phyloP scores from a whole-genome alignment of 1,140 invertebrate species.

The Drosophila bifasciata region DNA sequence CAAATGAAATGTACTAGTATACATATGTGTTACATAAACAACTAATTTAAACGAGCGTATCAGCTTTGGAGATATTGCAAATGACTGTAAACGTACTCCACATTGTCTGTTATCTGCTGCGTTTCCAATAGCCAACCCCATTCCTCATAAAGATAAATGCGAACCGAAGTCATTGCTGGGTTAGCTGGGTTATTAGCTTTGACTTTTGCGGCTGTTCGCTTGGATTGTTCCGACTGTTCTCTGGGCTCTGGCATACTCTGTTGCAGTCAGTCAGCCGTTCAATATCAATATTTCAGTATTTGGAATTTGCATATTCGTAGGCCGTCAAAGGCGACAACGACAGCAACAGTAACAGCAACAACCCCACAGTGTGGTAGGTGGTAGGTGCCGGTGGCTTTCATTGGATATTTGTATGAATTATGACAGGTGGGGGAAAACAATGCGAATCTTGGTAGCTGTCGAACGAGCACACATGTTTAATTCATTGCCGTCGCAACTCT shows the following conservation, averaged over 20 bases:
- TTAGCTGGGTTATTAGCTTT: slow-evolving; percentile 70
- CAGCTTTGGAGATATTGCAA: slow-evolving; percentile 43
- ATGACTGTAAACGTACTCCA: slow-evolving; percentile 29
- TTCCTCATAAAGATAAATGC: slow-evolving; percentile 79
- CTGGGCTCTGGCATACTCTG: slow-evolving; percentile 50
- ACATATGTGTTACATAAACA: slow-evolving; percentile 65
- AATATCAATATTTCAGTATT: slow-evolving; percentile 62
- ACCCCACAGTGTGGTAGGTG: slow-evolving; percentile 8
- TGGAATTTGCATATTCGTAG: slow-evolving; percentile 63
- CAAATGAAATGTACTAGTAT: neutral
- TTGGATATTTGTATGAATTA: slow-evolving; percentile 50
- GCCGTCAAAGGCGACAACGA: slow-evolving; percentile 48
- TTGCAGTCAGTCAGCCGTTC: slow-evolving; percentile 70
- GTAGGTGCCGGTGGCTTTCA: slow-evolving; percentile 48
- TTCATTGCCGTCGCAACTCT: slow-evolving; percentile 30
- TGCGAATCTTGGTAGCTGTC: slow-evolving; percentile 38
- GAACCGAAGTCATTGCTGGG: slow-evolving; percentile 61
- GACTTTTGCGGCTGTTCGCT: slow-evolving; percentile 46
- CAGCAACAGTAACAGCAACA: slow-evolving; percentile 10
- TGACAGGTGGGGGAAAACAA: slow-evolving; percentile 66
- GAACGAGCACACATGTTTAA: slow-evolving; percentile 50
- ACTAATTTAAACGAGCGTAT: slow-evolving; percentile 59
- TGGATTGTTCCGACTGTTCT: neutral
- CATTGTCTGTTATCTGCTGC: slow-evolving; percentile 59
- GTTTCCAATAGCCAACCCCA: slow-evolving; percentile 62